Evolutionary conservation across 2,888 invertebrate genomes (phyloP).

Genomic region (Meiosimyza decipiens): DNA sequence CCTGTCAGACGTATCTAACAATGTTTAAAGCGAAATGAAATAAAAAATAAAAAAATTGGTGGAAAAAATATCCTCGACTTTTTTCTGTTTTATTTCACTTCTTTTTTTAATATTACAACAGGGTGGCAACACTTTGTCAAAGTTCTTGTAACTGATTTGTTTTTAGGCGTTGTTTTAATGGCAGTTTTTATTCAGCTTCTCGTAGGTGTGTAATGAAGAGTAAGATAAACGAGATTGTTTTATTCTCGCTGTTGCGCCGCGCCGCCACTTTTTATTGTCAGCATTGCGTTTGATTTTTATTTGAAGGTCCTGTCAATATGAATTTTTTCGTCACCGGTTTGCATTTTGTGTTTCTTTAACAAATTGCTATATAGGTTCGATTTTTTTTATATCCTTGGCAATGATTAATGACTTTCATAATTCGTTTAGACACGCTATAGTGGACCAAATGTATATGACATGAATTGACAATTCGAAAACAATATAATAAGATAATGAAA

Average conservation of each 20-base stretch:
- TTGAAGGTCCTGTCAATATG: constrained; percentile 2
- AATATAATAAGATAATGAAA: too few species aligned
- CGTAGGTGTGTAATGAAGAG: not conserved
- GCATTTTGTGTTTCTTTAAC: not conserved
- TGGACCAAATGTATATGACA: too few species aligned
- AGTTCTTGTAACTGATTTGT: constrained; percentile 36
- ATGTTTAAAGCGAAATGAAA: too few species aligned
- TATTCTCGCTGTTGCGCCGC: not conserved
- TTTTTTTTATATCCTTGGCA: not conserved
- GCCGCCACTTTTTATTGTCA: not conserved
- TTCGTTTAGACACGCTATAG: not conserved
- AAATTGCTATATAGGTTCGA: not conserved
- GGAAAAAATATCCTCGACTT: not conserved
- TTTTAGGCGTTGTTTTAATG: constrained; percentile 18
- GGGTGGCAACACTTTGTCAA: constrained; percentile 40
- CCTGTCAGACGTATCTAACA: constrained; percentile 36
- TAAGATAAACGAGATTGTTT: constrained; percentile 22
- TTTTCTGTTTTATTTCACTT: constrained; percentile 31
- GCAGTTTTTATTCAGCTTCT: not conserved
- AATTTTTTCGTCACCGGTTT: not conserved
- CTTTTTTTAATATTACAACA: constrained; percentile 25
- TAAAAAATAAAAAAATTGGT: too few species aligned
- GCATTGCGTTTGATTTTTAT: not conserved
- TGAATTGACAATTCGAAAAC: too few species aligned
- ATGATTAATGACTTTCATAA: constrained; percentile 20